phyloP scores from a whole-genome alignment of 2,888 invertebrate species.

The Phyllotreta striolata region DNA sequence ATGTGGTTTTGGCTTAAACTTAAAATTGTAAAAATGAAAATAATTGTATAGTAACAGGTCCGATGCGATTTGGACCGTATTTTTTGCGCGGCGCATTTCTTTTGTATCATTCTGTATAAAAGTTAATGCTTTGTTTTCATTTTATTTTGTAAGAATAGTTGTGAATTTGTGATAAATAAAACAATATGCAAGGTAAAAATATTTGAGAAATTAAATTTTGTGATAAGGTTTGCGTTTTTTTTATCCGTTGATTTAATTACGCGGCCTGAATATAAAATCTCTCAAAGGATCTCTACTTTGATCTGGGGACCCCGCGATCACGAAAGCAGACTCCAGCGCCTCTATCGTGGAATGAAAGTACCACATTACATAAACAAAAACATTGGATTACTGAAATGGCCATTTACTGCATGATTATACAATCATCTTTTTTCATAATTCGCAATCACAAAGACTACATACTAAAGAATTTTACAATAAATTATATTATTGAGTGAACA shows the following conservation, averaged over 20 bases:
- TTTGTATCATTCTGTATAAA: conserved; percentile 41
- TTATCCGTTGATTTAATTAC: conserved; percentile 14
- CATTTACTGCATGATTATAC: too few relatives aligned
- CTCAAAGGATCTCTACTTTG: too few relatives aligned
- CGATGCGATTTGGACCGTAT: conserved; percentile 28
- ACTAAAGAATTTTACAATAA: too few relatives aligned
- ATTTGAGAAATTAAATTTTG: conserved; percentile 38
- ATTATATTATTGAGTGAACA: too few relatives aligned
- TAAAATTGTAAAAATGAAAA: conserved; percentile 27
- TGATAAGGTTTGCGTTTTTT: conserved; percentile 29
- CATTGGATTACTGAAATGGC: background rate
- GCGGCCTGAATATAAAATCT: background rate
- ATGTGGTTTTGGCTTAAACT: conserved; percentile 41
- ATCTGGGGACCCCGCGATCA: too few relatives aligned
- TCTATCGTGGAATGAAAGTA: too few relatives aligned
- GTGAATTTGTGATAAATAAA: conserved; percentile 44
- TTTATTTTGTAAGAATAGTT: conserved; percentile 36
- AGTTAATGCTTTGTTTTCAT: conserved; percentile 38
- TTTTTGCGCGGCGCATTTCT: conserved; percentile 30
- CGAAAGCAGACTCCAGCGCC: too few relatives aligned
- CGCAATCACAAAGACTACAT: too few relatives aligned
- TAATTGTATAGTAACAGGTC: conserved; percentile 33
- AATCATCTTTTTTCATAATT: too few relatives aligned
- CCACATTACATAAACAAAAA: background rate
- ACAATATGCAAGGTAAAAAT: conserved; percentile 35